These are phyloP conservation scores for Sinohyriopsis cumingii DNA, from an alignment of 2,888 invertebrate species.

Conservation along the genomic window DNA sequence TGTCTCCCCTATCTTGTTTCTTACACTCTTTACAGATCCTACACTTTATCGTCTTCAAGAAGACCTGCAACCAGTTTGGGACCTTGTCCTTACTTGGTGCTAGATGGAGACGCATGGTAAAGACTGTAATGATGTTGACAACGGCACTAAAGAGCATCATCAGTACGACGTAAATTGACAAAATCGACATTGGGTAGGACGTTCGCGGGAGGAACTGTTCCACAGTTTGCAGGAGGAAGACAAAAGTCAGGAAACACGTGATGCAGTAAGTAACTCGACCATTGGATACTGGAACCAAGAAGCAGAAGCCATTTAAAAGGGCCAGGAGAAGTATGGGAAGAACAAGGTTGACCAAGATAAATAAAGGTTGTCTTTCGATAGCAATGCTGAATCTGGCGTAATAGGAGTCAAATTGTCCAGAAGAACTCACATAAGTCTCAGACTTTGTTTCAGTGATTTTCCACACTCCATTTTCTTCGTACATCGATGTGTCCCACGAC, in stretches of 20 bases:
- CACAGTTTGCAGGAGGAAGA: constrained; percentile 23
- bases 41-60: constrained; percentile 10
- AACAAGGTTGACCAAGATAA: constrained; percentile 26
- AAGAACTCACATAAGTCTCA: background rate
- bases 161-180: constrained; percentile 23
- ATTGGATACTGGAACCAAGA: constrained; percentile 28
- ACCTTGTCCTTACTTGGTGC: constrained; percentile 15
- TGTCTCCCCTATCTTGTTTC: no score
- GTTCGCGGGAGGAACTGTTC: constrained; percentile 23
- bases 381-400: constrained; percentile 1
- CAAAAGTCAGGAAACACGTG: constrained; percentile 35
- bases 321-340: constrained; percentile 20
- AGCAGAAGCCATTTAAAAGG: constrained; percentile 21
- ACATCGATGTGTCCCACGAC: constrained; percentile 7
- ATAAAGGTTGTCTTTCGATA: constrained; percentile 24
- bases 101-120: constrained; percentile 18
- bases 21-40: background rate
- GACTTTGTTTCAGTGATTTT: constrained; percentile 14
- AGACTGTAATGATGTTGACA: constrained; percentile 12
- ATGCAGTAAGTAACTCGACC: constrained; percentile 29
- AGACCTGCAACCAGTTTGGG: constrained; percentile 13
- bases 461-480: constrained; percentile 29
- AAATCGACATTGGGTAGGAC: constrained; percentile 21
- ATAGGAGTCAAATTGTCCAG: background rate
- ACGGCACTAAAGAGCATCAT: constrained; percentile 32